Conservation (phyloP, 2,113 vertebrate genomes). For the Macrotis lagotis region DNA sequence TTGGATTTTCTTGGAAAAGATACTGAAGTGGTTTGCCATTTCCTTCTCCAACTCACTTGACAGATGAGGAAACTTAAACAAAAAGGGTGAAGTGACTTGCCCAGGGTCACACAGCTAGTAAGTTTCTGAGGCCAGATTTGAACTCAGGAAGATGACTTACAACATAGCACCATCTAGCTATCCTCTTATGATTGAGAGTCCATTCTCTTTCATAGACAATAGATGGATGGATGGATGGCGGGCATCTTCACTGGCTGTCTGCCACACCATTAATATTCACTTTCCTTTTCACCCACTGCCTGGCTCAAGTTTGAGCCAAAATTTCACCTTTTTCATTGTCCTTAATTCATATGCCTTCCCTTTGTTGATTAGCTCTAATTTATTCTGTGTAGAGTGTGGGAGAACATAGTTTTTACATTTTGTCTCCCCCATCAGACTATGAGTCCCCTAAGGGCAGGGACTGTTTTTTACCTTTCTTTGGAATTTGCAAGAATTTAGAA, state of each 20-base stretch:
- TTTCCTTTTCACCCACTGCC: background rate
- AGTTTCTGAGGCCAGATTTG: background rate
- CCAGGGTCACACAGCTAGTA: background rate
- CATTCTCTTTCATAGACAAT: background rate
- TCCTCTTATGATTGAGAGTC: background rate
- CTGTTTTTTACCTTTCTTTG: background rate
- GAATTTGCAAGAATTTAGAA: background rate
- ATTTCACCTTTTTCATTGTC: background rate
- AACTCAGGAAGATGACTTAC: no score
- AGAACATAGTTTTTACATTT: background rate
- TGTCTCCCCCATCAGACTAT: background rate
- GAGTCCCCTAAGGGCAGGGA: background rate
- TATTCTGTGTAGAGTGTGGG: no score
- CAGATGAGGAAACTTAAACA: background rate
- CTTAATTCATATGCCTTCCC: background rate
- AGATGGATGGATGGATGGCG: no score
- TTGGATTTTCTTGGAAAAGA: background rate
- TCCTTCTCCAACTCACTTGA: background rate
- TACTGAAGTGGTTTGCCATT: background rate
- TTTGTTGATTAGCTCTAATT: background rate
- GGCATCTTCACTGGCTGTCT: background rate
- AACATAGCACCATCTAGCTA: no score
- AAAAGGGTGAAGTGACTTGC: background rate
- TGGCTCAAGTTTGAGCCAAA: background rate
- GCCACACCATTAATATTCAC: no score